Base-by-base conservation (phyloP, 2,888 invertebrate genomes). In the Dynastes maya region DNA sequence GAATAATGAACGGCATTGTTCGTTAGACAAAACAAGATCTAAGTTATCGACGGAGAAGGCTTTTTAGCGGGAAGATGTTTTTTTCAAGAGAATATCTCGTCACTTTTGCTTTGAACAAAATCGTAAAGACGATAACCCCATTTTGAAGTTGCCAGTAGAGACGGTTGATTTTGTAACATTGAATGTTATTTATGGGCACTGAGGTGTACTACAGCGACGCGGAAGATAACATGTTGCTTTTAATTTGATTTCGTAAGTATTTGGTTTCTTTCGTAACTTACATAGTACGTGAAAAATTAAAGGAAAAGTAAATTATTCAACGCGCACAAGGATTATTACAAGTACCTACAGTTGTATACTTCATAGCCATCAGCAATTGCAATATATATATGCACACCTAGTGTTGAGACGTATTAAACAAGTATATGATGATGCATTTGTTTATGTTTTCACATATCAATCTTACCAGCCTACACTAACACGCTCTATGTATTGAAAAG, bases 241-340 rank as follows among this genome's bases (percentile, higher is more conserved):
- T 74, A 61, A 49, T 61, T 74, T 74, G 13, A 37, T 74, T 74
- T 74, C 72, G 72, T 74, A 74, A 74, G 63, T 74, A 61, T 74
- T 74, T 74, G 45, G 61, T n/a, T 61, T 45, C 40, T 74, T 74
- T 74, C 45, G 29, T 61, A 63, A 74, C 49, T 68, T 68, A 22
- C 22, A 22, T 51, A 13, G 51, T 16, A 29, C n/a, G 51, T 13
- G 29, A 11, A 68, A 51, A 68, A 68, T 68, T 22, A 22, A 22
- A 68, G 51, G 13, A 68, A 67, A 67, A 58, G 45, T 45, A 67
- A 67, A 67, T 45, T 67, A 67, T 16, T 45, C 63, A 32, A 63
- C 63, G n/a, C 13, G 2, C 64, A 11, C 13, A 8, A 8, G 13
- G n/a, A 64, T 22, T 27, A 8, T 16, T 45, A 2, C 9, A 40